These are phyloP conservation scores for Mustela nigripes DNA, from an alignment of 2,113 vertebrate species.

Conservation along the genomic window DNA sequence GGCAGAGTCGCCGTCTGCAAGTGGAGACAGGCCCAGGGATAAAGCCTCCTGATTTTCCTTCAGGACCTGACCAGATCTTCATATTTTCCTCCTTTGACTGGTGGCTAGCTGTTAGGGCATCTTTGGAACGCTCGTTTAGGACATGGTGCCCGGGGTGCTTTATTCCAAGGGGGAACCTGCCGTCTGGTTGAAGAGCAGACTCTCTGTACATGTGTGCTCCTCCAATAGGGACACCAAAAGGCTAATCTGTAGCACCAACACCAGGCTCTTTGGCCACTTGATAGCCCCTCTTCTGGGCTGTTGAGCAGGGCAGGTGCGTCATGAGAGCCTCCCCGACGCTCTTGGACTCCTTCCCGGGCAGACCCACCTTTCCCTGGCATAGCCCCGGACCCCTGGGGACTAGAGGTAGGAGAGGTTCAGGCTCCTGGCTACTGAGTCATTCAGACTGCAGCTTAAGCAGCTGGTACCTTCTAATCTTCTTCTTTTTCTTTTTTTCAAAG, in stretches of 20 bases:
- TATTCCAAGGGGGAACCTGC: conserved; percentile 89
- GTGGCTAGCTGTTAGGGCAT: conserved; percentile 56
- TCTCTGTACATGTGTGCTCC: conserved; percentile 91
- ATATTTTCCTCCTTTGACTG: conserved; percentile 74
- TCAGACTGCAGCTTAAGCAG: background rate
- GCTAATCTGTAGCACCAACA: conserved; percentile 93
- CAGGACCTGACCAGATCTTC: conserved; percentile 89
- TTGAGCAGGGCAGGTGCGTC: conserved; percentile 82
- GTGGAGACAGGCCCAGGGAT: conserved; percentile 92
- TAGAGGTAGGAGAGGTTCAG: background rate
- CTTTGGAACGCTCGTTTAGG: conserved; percentile 75
- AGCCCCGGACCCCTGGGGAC: background rate
- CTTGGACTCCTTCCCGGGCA: conserved; percentile 82
- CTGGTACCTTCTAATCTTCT: background rate
- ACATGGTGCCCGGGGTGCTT: conserved; percentile 89
- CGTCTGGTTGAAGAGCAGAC: conserved; percentile 88
- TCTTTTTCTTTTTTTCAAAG: background rate
- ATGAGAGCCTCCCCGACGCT: conserved; percentile 89
- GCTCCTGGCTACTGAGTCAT: too few relatives aligned
- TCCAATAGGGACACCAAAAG: conserved; percentile 91
- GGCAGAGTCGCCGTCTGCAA: conserved; percentile 90
- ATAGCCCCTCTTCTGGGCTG: conserved; percentile 87
- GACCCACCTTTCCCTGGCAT: conserved; percentile 89
- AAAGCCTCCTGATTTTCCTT: conserved; percentile 91
- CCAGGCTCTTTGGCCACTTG: conserved; percentile 88